Evolutionary conservation across 2,113 vertebrate species (phyloP), one percentile per base, ranked within the genome.

Genomic region (Indicator maculatus): DNA sequence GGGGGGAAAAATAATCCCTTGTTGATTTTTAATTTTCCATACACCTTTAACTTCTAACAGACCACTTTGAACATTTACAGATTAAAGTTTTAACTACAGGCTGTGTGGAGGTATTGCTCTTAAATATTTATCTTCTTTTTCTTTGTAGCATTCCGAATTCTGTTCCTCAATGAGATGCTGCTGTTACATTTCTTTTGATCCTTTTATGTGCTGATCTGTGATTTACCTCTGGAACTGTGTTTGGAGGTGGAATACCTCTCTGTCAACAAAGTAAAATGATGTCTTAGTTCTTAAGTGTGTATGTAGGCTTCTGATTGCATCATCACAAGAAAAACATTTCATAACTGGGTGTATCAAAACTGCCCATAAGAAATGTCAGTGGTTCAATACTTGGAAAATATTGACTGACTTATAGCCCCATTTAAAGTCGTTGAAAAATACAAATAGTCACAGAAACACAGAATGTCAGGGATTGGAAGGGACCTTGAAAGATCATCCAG

Each of bases 401-500:
- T 86, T 75, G 86, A 70, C 44, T 95, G 90, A 67, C 85, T 92
- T 92, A 84, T 53, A 82, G 90, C 84, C 95, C 83, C 87, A 92
- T 95, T 97, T 97, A 86, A 97, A 95, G 95, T 96, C 95, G 91
- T 63, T 94, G 67, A 41, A 78, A 94, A 89, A 86, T 79, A 65
- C 61, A 89, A 91, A 73, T 31, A 93, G 36, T 27, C 26, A 47
- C 47, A 47, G 47, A 47, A 20, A 20, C 47, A 47, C 19, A 47
- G 47, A 47, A 47, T 47, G 47, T 16, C 41, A 44, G 41, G 41
- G 41, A 15, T 44, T 44, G 41, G 41, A 44, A 44, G 41, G 41
- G 41, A 44, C 41, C 41, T 44, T 44, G 41, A 16, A 44, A 44
- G 41, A 44, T 44, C 12, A 44, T 44, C 41, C 41, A 44, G 41